Percentiles rank a stretch among this genome's conserved stretches.
Conservation (phyloP, 2,797 vertebrate species). For the Poeciliopsis infans region DNA sequence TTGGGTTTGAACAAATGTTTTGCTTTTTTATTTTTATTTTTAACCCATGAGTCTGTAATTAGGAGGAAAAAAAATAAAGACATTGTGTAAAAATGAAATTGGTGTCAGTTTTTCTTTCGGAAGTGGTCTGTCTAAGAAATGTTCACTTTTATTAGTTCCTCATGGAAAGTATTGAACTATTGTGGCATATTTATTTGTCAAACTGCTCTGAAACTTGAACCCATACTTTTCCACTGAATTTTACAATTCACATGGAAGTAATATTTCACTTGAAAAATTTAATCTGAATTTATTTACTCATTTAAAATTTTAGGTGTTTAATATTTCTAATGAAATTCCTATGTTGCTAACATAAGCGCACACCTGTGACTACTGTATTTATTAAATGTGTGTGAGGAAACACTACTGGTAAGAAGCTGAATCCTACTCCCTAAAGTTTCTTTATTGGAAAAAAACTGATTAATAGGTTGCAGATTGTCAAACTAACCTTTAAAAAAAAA, state of each 20-base stretch:
- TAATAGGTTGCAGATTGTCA: neutral
- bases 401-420: neutral
- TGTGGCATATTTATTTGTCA: neutral
- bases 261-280: neutral
- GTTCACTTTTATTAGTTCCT: neutral
- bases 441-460: neutral
- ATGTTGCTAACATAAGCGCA: neutral
- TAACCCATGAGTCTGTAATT: slow-evolving; percentile 88
- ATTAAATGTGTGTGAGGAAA: neutral
- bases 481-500: too few relatives aligned
- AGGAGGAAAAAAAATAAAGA: slow-evolving; percentile 83
- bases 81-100: slow-evolving; percentile 83
- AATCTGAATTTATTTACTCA: neutral
- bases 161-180: neutral
- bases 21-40: slow-evolving; percentile 85
- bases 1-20: slow-evolving; percentile 78
- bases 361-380: neutral
- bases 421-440: neutral
- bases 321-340: neutral
- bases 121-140: neutral
- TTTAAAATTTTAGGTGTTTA: neutral
- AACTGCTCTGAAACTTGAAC: neutral
- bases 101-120: neutral
- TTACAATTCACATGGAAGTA: neutral
- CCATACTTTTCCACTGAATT: neutral